Conservation (phyloP, 2,797 vertebrate species). For the Chrysolophus pictus region DNA sequence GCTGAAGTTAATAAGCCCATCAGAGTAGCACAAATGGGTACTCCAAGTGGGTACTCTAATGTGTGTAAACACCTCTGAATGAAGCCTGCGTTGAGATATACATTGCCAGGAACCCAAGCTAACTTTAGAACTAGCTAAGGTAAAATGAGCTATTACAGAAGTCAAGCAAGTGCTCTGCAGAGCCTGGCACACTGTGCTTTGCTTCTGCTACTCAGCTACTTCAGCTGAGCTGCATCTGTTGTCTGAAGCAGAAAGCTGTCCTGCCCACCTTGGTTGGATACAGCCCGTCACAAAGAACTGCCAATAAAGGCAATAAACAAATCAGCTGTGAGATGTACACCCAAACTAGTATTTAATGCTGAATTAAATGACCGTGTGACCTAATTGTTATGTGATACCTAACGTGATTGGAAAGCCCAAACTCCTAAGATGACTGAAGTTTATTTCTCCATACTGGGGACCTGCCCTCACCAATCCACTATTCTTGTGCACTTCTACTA, state of each 20-base stretch:
- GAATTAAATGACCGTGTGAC: neutral
- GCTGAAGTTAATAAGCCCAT: neutral
- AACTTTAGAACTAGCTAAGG: neutral
- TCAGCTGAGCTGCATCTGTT: neutral
- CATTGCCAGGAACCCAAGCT: neutral
- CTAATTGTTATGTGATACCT: neutral
- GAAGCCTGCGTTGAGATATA: neutral
- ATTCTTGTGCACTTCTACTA: neutral
- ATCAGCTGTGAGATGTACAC: constrained; percentile 17
- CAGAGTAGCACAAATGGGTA: too few relatives aligned
- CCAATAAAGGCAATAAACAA: neutral
- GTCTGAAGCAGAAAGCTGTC: neutral
- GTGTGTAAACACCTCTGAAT: neutral
- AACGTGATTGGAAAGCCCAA: neutral
- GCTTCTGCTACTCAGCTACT: constrained; percentile 27
- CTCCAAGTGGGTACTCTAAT: neutral
- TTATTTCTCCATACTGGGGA: neutral
- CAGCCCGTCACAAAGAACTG: neutral
- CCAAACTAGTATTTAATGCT: neutral
- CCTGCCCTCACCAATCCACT: neutral
- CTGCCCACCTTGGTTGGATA: neutral
- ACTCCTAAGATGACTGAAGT: neutral
- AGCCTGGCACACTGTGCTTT: neutral
- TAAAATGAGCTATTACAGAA: neutral
- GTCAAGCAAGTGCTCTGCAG: fast-evolving